Evolutionary conservation across 2,797 vertebrate species (phyloP), one percentile per base, ranked within the genome.

Genomic region (Pipistrellus pipistrellus): DNA sequence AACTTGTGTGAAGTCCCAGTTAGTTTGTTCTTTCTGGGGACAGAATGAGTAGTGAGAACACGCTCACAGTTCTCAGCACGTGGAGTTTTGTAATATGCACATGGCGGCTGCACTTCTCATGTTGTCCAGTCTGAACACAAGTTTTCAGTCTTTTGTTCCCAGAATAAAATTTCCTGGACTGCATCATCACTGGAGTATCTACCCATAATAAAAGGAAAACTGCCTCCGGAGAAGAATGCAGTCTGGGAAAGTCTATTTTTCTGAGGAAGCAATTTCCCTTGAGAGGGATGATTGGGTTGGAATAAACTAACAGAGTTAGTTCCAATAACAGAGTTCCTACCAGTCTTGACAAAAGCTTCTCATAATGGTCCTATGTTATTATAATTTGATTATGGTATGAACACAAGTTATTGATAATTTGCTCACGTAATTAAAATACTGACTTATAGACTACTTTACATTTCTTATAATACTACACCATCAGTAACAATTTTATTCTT

Each of bases 241-340:
- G 78, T 44, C 23, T 38, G 62, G 48, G 21, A 89, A 94, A 85
- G 81, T 64, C 4, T 30, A n/a, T 77, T 95, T 88, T 94, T 69
- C 72, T 66, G 59, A 92, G 69, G 69, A 92, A 93, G 41, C 23
- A 18, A 35, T 77, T 88, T 93, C 62, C 85, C 32, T 68, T 62
- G 57, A 76, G 41, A 94, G 23, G 11, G 6, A 41, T 46, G 23
- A 51, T 32, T 27, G 38, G 20, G 23, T 25, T 78, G 32, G 46
- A 78, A 51, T 90, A 11, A 38, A 21, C 68, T 90, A 66, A 23
- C 6, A 75, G 41, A 78, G 48, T 17, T 81, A 41, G 38, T 41
- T 41, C 38, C 38, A 51, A 21, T 90, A 64, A 21, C 6, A 78
- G 41, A 78, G 48, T 17, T 77, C 21, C 2, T 85, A 35, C 1